A percentile compares a stretch with the other conserved stretches of the same genome.
phyloP scores from a whole-genome alignment of 2,888 invertebrate species.

The Suillia variegata region DNA sequence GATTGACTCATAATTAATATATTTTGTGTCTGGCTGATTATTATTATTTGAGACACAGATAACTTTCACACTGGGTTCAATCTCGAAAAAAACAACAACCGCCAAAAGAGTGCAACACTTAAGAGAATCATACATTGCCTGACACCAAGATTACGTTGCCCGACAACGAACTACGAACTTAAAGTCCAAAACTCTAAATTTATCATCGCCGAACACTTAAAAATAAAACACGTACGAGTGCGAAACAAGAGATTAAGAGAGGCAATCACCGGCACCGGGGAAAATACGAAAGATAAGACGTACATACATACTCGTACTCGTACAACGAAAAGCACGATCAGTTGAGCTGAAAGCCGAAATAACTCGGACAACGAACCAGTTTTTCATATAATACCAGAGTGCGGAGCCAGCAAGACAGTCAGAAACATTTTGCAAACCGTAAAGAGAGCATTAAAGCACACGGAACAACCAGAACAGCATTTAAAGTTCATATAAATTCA shows the following conservation, averaged over 20 bases:
- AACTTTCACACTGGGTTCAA: neutral
- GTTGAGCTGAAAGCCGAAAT: neutral
- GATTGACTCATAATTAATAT: too few relatives aligned
- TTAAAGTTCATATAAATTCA: too few relatives aligned
- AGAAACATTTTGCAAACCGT: constrained; percentile 43
- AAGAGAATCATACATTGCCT: neutral
- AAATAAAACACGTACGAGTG: neutral
- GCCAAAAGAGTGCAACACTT: neutral
- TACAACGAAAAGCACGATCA: neutral
- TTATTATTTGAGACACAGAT: too few relatives aligned
- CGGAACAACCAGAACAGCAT: neutral
- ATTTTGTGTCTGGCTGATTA: too few relatives aligned
- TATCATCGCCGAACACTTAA: constrained; percentile 27
- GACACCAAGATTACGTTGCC: neutral
- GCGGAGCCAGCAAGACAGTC: constrained; percentile 44
- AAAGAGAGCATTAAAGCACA: constrained; percentile 32
- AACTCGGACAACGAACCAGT: neutral
- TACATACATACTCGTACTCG: neutral
- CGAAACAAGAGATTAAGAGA: constrained; percentile 22
- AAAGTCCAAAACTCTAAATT: constrained; percentile 33
- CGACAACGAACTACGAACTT: constrained; percentile 23
- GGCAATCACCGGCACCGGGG: neutral
- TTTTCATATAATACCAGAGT: constrained; percentile 44
- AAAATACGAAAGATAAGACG: constrained; percentile 15
- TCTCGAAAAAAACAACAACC: neutral